These are phyloP conservation scores for Microplitis manilae DNA, from an alignment of 2,888 invertebrate genomes.

Conservation along the genomic window DNA sequence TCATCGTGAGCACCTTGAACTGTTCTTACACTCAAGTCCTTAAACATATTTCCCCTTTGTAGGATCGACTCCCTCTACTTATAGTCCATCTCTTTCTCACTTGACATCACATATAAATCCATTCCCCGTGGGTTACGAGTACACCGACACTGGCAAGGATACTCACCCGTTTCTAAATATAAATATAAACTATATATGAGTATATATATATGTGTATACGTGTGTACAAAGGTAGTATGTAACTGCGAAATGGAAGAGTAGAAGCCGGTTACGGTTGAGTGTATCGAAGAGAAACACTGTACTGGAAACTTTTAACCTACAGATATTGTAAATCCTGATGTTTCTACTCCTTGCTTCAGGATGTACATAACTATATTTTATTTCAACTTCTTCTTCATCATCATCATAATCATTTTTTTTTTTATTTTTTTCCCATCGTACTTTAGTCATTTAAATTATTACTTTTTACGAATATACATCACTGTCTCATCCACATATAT, in stretches of 20 bases:
- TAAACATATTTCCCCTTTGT: conserved; percentile 2
- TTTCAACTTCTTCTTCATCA: conserved; percentile 4
- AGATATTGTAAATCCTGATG: conserved; percentile 33
- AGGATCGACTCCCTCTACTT: neutral
- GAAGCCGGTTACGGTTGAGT: conserved; percentile 52
- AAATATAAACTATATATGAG: conserved; percentile 45
- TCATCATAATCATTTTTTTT: neutral
- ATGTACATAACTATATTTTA: conserved; percentile 40
- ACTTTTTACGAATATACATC: conserved; percentile 22
- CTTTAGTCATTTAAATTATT: conserved; percentile 37
- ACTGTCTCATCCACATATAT: conserved; percentile 2
- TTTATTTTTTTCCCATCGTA: conserved; percentile 23
- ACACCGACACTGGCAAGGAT: conserved; percentile 46
- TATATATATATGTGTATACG: conserved; percentile 14
- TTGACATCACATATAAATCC: conserved; percentile 27
- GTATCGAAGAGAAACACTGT: conserved; percentile 42
- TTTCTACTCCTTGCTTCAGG: conserved; percentile 26
- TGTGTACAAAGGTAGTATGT: neutral
- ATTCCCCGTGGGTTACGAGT: conserved; percentile 36
- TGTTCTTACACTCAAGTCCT: conserved; percentile 6
- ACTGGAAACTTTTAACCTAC: conserved; percentile 14
- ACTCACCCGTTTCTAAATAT: conserved; percentile 55
- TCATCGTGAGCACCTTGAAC: conserved; percentile 33
- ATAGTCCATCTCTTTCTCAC: conserved; percentile 4
- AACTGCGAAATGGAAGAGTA: conserved; percentile 25